phyloP scores from a whole-genome alignment of 1,140 invertebrate genomes.

The Augochlora pura region DNA sequence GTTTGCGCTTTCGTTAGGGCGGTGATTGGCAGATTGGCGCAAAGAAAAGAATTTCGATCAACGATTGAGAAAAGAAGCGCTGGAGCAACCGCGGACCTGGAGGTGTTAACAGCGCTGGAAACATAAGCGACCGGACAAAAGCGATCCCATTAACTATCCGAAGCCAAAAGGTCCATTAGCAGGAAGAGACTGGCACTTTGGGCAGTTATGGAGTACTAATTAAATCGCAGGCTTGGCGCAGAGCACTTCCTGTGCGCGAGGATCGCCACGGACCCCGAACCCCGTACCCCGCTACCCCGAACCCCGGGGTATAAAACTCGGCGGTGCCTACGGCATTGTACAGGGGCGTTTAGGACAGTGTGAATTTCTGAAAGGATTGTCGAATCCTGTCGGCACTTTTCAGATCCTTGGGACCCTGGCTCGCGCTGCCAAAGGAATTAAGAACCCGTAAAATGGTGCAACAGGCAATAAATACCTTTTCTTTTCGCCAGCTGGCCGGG shows the following conservation, averaged over 20 bases:
- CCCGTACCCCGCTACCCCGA: too few species aligned
- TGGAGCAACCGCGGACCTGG: too few species aligned
- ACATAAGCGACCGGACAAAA: too few species aligned
- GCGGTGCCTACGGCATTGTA: constrained; percentile 27
- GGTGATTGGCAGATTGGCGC: too few species aligned
- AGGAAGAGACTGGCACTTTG: background rate
- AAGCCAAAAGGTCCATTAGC: constrained; percentile 21
- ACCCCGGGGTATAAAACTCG: background rate
- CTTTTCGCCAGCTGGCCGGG: constrained; percentile 67
- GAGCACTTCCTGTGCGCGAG: background rate
- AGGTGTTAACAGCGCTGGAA: too few species aligned
- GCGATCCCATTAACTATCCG: constrained; percentile 22
- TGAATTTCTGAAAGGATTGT: constrained; percentile 68
- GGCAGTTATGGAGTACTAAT: constrained; percentile 23
- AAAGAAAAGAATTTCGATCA: too few species aligned
- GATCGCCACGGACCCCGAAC: background rate
- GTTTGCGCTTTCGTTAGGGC: too few species aligned
- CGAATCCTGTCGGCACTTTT: constrained; percentile 62
- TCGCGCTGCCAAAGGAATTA: constrained; percentile 70
- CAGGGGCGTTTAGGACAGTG: constrained; percentile 60
- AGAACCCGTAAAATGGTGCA: constrained; percentile 75
- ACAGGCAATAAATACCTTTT: constrained; percentile 77
- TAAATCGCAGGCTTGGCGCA: background rate
- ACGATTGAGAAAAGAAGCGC: too few species aligned
- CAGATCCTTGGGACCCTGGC: constrained; percentile 53